Evolutionary conservation across 2,797 vertebrate genomes (phyloP).

Genomic region (Helicolenus hilgendorfi): DNA sequence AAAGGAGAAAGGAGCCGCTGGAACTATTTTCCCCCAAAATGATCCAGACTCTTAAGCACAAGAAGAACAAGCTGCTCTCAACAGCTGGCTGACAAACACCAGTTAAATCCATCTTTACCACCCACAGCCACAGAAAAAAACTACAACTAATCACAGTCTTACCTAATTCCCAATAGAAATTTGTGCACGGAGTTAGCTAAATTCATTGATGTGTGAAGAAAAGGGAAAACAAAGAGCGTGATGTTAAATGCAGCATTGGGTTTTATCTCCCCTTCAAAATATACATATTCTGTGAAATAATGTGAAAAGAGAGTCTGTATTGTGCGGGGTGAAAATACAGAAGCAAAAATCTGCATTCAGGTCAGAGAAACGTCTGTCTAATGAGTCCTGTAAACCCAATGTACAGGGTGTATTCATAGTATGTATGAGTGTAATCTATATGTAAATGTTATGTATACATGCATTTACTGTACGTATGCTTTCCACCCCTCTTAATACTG

Average conservation of each 20-base stretch:
- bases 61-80: slow-evolving; percentile 9
- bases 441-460: slow-evolving; percentile 22
- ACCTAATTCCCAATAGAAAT: neutral
- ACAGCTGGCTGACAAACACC: slow-evolving; percentile 35
- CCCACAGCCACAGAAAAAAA: slow-evolving; percentile 12
- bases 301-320: neutral
- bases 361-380: neutral
- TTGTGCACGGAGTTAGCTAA: neutral
- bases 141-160: neutral
- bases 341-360: neutral
- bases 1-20: neutral
- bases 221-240: neutral
- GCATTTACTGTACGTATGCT: neutral
- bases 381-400: neutral
- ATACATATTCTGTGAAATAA: neutral
- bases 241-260: neutral
- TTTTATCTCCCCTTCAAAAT: neutral
- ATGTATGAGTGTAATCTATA: neutral
- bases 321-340: neutral
- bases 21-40: neutral
- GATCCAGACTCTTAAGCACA: slow-evolving; percentile 1
- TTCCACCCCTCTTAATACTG: neutral
- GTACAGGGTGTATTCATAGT: neutral
- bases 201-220: neutral
- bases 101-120: slow-evolving; percentile 22